Base-by-base conservation (phyloP, 2,888 invertebrate genomes). In the Phragmatobia fuliginosa region DNA sequence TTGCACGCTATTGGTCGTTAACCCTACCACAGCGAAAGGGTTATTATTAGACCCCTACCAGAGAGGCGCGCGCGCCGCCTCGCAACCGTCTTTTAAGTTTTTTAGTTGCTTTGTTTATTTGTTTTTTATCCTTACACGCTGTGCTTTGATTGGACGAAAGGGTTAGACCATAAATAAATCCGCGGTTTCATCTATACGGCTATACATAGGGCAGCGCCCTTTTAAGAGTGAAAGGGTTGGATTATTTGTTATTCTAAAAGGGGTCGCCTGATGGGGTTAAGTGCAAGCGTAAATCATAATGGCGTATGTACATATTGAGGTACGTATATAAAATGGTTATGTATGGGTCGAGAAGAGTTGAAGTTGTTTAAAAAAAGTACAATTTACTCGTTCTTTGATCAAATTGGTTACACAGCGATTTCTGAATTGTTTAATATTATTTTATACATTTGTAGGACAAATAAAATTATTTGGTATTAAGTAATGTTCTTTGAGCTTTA, bases 101-200 rank as follows among this genome's bases (percentile, higher is more conserved):
- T 95, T 94, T 93, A 92, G 81, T 77, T 79, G 73, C 79, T 76
- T 64, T 61, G 73, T 82, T 88, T 87, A 90, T 89, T 87, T 89
- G 71, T 76, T 82, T 93, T 92, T 93, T 90, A 88, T 80, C 79
- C 83, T 74, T 80, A 60, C 73, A 73, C 67, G 71, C 67, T 79
- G 90, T 86, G 85, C 81, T 92, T 85, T 87, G 91, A 92, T 92
- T 91, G 90, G 91, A 82, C 82, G 90, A 93, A 94, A 94, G 94
- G 94, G 93, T 94, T 94, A 90, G 80, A 87, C 81, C 89, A 90
- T 92, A 91, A 90, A 91, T 91, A 91, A 91, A 93, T 91, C 90
- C 85, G 84, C 79, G 79, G 83, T 78, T 66, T 85, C 84, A 84
- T 84, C 83, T 73, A 77, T 73, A 68, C 69, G 64, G 72, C 75